Evolutionary conservation across 2,113 vertebrate genomes (phyloP), one percentile per base, ranked within the genome.

Genomic region (Thamnophis sirtalis): DNA sequence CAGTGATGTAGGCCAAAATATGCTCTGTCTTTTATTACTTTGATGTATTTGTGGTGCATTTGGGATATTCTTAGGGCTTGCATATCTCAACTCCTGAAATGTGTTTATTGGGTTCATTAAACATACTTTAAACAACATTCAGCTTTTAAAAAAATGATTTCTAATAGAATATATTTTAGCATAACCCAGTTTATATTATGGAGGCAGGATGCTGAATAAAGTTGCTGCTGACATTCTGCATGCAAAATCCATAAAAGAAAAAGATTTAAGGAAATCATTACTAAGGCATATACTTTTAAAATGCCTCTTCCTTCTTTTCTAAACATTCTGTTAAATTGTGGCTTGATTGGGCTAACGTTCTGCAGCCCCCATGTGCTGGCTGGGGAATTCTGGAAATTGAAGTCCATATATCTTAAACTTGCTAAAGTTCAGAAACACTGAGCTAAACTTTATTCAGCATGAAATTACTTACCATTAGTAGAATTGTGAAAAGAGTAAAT

Each of bases 301-400:
- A 94, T 73, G 68, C 90, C 49, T 87, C 91, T 94, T 92, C 24
- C 90, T 5, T 94, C 92, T 91, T 91, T 58, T 38, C 21, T 13
- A 84, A 88, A 48, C 38, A 68, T 90, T 93, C 17, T 55, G 33
- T 80, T 80, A 43, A 91, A 92, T 73, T 56, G 48, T 86, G 94
- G 56, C 90, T 73, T 11, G 33, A 11, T 6, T 56, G 38, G 13
- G 43, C 24, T 90, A 58, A 84, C 2, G 0, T 87, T 3, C 19
- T 60, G 58, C 8, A 60, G 58, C 9, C 26, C 3, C 3, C 3
- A 9, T 60, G 58, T n/a, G 28, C 63, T 68, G 28, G 28, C 4
- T n/a, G 28, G 28, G 28, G 11, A 68, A 33, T 68, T 68, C 63
- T 68, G 11, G 28, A 33, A 68, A 33, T 68, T 15, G 28, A 68